Base-by-base conservation (phyloP, 2,113 vertebrate species). In the Aramus guarauna region DNA sequence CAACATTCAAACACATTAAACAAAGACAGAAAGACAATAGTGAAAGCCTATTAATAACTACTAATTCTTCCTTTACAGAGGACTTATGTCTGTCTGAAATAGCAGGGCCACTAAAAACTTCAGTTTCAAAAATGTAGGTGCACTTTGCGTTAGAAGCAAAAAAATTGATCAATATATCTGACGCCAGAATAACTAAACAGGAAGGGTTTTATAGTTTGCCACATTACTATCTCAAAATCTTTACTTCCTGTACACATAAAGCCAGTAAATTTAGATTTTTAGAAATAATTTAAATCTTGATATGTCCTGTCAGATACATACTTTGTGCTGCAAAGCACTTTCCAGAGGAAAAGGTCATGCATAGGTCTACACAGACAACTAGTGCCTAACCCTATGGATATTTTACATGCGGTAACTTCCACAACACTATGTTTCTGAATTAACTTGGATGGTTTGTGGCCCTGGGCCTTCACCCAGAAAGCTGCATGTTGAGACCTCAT, bases 1-100 rank as follows among this genome's bases (percentile, higher is more conserved):
- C 76, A 74, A 91, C 41, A 84, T 83, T 92, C 84, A 80, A 96
- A 76, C 39, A 75, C 36, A 58, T 66, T 88, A 81, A 93, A 87
- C 50, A 80, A 84, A 94, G 80, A 43, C 50, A 76, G 50, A 82
- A 45, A 30, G 74, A 85, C 72, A 95, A 86, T 9, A 59, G 26
- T 50, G 34, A 94, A 92, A 94, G n/a, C 50, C 62, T 64, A 80
- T 85, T 77, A 82, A n/a, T 82, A 83, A 77, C 26, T 34, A 34
- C 26, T 67, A 64, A 85, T 50, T 66, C 76, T 85, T 60, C 34
- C 12, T 72, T 88, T 60, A n/a, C 48, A 56, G 39, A 43, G 21
- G 26, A n/a, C 23, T 21, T 53, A 36, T 5, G 12, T 50, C 36
- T 55, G 10, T 24, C 47, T 66, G 58, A 92, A 88, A 76, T 24